Conservation (phyloP, 2,797 vertebrate genomes). For the Premnoplex brunnescens region DNA sequence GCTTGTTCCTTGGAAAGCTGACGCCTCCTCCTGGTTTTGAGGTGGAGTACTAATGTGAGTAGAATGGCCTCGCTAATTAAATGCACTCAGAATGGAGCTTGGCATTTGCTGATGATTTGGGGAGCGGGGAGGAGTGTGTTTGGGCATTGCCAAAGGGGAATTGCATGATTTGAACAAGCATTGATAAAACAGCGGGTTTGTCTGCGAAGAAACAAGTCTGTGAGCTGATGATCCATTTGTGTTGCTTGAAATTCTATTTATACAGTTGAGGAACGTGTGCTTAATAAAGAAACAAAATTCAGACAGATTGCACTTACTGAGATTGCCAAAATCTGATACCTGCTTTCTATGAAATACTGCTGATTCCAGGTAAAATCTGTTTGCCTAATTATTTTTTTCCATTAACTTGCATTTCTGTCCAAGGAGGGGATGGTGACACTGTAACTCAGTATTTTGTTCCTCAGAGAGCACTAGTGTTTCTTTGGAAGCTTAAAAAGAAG, state of each 20-base stretch:
- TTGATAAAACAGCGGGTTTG: background rate
- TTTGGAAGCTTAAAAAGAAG: background rate
- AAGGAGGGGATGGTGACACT: background rate
- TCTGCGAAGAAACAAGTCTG: background rate
- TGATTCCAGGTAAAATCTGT: background rate
- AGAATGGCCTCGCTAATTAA: background rate
- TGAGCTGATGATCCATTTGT: background rate
- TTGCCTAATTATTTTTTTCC: background rate
- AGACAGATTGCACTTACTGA: background rate
- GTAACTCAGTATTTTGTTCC: background rate
- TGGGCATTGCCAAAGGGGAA: fast-evolving
- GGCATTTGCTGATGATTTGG: background rate
- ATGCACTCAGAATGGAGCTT: background rate
- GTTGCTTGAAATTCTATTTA: background rate
- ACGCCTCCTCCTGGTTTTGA: background rate
- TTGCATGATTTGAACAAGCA: background rate
- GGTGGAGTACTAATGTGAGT: background rate
- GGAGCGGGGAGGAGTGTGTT: background rate
- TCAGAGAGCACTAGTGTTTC: background rate
- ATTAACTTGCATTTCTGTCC: background rate
- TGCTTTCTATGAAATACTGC: background rate
- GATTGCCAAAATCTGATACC: background rate
- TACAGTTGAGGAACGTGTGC: background rate
- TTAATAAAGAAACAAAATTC: background rate
- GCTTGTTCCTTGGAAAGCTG: background rate